Evolutionary conservation across 2,113 vertebrate species (phyloP).

Genomic region (Gopherus flavomarginatus): DNA sequence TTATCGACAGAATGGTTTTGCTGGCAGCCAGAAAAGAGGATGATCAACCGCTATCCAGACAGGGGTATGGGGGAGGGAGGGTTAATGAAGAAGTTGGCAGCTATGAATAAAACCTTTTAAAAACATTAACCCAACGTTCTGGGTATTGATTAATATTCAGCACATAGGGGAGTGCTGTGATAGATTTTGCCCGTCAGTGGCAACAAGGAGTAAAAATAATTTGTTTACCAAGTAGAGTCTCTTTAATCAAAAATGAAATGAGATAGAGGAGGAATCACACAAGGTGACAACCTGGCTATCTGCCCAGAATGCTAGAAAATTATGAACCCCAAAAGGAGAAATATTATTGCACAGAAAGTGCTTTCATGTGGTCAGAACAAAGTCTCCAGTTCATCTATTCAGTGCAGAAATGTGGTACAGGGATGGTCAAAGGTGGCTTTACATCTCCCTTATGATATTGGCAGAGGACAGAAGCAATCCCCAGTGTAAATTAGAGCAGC

Average conservation of each 20-base stretch:
- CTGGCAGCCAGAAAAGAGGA: not conserved
- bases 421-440: rapidly evolving
- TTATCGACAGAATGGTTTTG: not conserved
- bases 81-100: not conserved
- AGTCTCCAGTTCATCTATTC: not conserved
- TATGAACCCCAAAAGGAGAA: not conserved
- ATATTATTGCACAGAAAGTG: not conserved
- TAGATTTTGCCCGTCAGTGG: not conserved
- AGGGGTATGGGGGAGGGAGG: not conserved
- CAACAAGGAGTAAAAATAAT: rapidly evolving
- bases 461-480: rapidly evolving
- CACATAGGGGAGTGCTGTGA: not conserved
- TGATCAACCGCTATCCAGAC: not conserved
- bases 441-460: not conserved
- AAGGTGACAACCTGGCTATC: rapidly evolving
- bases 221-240: not conserved
- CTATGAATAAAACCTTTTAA: not conserved
- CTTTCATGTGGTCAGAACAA: not conserved
- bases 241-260: not conserved
- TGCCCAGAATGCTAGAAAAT: not conserved
- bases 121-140: not conserved
- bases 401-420: not conserved
- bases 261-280: not conserved
- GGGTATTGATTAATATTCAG: not conserved
- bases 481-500: rapidly evolving